These are phyloP conservation scores for Neofelis nebulosa DNA, from an alignment of 2,113 vertebrate species.

Conservation along the genomic window DNA sequence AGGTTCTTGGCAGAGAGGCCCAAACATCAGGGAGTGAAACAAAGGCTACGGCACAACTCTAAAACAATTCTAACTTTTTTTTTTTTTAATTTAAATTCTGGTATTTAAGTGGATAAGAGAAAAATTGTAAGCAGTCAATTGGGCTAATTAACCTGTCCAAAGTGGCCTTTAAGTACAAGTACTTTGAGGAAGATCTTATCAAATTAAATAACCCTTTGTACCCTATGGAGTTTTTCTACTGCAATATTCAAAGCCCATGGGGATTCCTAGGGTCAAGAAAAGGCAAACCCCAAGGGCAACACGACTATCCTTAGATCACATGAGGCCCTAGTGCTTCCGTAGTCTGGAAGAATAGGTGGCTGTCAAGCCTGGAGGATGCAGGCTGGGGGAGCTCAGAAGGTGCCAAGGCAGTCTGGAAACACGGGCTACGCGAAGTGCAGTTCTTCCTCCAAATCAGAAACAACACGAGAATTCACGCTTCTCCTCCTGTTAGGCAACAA, in stretches of 20 bases:
- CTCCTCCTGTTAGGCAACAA: not conserved
- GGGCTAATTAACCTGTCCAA: not conserved
- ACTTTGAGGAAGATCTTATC: not conserved
- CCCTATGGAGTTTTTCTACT: not conserved
- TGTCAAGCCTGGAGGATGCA: not conserved
- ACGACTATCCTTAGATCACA: not conserved
- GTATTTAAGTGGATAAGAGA: constrained; percentile 3
- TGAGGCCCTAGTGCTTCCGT: not conserved
- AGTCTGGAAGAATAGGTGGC: not conserved
- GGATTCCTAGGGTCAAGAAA: not conserved
- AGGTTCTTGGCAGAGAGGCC: not conserved
- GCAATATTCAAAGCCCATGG: not conserved
- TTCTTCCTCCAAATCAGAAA: not conserved
- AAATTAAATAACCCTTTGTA: constrained; percentile 23
- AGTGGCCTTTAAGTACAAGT: not conserved
- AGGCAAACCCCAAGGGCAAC: not conserved
- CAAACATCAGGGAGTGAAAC: not conserved
- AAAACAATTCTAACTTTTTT: not conserved
- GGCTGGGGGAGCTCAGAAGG: not conserved
- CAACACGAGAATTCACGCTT: not conserved
- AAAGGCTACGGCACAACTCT: not conserved
- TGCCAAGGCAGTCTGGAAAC: not conserved
- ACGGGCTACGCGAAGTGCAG: not conserved
- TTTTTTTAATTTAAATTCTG: not conserved
- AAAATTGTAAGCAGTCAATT: not conserved